These are phyloP conservation scores for Neopipo cinnamomea DNA, from an alignment of 2,113 vertebrate genomes.

Conservation along the genomic window DNA sequence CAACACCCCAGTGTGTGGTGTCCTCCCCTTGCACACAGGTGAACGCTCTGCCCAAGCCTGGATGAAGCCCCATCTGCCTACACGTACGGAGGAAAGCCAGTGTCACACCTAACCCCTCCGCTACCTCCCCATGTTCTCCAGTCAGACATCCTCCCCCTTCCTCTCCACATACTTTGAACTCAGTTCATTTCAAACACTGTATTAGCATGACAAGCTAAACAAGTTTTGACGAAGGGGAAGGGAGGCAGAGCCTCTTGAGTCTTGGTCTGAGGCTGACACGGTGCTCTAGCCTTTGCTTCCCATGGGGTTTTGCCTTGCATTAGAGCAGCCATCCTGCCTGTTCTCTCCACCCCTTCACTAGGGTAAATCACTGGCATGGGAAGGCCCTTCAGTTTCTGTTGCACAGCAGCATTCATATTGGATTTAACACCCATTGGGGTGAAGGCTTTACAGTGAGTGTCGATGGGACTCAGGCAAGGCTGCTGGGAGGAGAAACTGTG, in stretches of 20 bases:
- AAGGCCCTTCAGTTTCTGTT: background rate
- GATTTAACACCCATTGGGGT: background rate
- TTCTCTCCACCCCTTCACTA: background rate
- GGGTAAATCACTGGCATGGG: background rate
- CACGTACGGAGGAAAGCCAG: background rate
- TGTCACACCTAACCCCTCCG: background rate
- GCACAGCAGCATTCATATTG: background rate
- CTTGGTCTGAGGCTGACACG: background rate
- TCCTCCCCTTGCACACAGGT: fast-evolving
- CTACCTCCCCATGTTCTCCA: fast-evolving
- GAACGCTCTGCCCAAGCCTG: fast-evolving
- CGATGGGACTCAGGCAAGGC: background rate
- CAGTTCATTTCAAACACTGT: background rate
- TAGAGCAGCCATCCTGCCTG: background rate
- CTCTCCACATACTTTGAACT: background rate
- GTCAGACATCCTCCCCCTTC: background rate
- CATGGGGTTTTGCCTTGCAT: background rate
- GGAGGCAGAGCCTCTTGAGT: background rate
- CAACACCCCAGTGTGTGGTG: fast-evolving
- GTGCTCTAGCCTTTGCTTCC: background rate
- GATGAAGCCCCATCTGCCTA: background rate
- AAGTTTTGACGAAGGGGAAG: constrained; percentile 28
- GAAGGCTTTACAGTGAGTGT: background rate
- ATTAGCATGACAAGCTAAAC: constrained; percentile 58
- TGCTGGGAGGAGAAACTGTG: background rate